These are phyloP conservation scores for Coryphaenoides rupestris DNA, from an alignment of 2,113 vertebrate genomes.

Conservation along the genomic window DNA sequence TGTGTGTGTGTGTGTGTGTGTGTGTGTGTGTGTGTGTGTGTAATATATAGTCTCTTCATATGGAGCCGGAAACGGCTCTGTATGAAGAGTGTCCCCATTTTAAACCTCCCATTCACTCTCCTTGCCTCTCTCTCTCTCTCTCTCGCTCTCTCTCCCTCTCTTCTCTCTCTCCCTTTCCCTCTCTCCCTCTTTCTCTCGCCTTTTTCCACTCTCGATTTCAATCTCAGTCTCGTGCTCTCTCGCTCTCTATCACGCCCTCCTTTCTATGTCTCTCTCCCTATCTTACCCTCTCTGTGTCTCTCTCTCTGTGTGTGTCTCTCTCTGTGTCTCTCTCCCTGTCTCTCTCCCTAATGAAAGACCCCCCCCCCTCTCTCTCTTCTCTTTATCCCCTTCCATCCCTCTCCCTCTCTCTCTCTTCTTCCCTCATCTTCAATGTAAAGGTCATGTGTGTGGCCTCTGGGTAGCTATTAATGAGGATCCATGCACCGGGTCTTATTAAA, in stretches of 20 bases:
- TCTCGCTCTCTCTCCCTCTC: constrained; percentile 22
- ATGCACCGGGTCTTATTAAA: constrained; percentile 65
- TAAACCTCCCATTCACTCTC: constrained; percentile 29
- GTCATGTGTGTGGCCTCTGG: constrained; percentile 56
- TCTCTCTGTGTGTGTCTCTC: no score
- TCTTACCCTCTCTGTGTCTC: no score
- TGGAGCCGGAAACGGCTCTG: constrained; percentile 46
- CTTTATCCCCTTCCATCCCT: not conserved
- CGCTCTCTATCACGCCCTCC: not conserved
- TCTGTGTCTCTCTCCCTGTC: not conserved
- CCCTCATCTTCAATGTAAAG: constrained; percentile 39
- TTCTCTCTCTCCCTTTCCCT: not conserved
- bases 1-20: no score
- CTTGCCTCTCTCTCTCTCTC: constrained; percentile 16
- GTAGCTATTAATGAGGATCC: constrained; percentile 66
- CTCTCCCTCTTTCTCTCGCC: not conserved
- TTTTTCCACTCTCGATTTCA: not conserved
- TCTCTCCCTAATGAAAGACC: no score
- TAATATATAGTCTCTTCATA: constrained; percentile 49
- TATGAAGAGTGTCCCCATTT: constrained; percentile 31
- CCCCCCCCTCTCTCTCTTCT: no score
- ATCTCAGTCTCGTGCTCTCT: not conserved
- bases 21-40: constrained; percentile 9
- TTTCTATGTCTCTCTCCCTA: not conserved
- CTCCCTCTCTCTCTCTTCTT: not conserved